These are phyloP conservation scores for Euschistus heros DNA, from an alignment of 1,140 invertebrate genomes.

Conservation along the genomic window DNA sequence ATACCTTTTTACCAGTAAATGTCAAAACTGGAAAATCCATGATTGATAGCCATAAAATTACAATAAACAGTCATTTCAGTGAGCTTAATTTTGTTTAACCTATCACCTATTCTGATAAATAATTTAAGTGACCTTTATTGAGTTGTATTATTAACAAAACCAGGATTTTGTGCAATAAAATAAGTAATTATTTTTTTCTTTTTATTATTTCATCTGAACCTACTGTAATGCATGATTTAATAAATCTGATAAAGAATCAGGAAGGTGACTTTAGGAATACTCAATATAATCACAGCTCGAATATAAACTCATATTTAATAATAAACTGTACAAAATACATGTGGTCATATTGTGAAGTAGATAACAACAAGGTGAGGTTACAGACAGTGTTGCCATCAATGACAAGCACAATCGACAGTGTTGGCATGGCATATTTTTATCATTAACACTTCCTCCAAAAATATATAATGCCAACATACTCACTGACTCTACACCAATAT, in stretches of 20 bases:
- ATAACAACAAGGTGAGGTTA: not conserved
- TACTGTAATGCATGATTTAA: no score
- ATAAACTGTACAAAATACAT: no score
- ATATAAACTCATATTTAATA: no score
- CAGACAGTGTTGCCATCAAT: not conserved
- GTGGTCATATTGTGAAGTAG: not conserved
- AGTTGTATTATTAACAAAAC: no score
- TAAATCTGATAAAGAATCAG: no score
- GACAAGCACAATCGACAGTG: no score
- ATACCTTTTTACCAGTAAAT: slow-evolving; percentile 12
- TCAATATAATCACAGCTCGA: no score
- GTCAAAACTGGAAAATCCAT: slow-evolving; percentile 1
- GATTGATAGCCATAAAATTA: slow-evolving; percentile 14
- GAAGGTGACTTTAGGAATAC: no score
- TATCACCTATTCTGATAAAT: not conserved
- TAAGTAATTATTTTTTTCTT: no score
- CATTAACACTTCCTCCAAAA: not conserved
- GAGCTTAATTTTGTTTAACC: not conserved
- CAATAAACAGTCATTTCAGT: slow-evolving; percentile 14
- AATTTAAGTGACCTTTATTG: not conserved
- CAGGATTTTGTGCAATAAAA: no score
- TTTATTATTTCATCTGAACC: no score
- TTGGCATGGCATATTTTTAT: no score
- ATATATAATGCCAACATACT: not conserved
- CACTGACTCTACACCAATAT: not conserved